These are phyloP conservation scores for Tenodera sinensis DNA, from an alignment of 2,888 invertebrate species.

Conservation along the genomic window DNA sequence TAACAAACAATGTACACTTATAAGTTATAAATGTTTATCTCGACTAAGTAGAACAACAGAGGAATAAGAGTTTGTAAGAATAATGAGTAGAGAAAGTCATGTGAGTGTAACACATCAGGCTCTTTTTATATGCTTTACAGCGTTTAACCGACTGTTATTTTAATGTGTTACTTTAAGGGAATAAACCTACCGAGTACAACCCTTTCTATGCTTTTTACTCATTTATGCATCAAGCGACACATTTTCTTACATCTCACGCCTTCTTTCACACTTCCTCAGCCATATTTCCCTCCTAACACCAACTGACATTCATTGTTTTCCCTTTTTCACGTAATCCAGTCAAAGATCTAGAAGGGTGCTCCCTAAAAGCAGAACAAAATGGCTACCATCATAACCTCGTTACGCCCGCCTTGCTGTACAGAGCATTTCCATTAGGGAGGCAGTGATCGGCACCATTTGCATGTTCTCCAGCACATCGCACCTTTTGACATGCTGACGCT, in stretches of 20 bases:
- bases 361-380: constrained; percentile 22
- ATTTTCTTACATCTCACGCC: neutral
- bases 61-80: too few species aligned
- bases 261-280: neutral
- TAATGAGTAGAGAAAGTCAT: too few species aligned
- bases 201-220: neutral
- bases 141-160: too few species aligned
- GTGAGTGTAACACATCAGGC: too few species aligned
- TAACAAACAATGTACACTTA: too few species aligned
- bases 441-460: constrained; percentile 7
- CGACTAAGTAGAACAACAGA: too few species aligned
- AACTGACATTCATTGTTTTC: neutral
- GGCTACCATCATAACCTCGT: constrained; percentile 22
- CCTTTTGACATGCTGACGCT: neutral
- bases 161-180: too few species aligned
- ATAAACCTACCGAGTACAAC: neutral
- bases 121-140: too few species aligned
- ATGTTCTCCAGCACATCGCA: neutral
- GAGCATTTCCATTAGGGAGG: constrained; percentile 21
- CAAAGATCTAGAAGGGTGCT: neutral
- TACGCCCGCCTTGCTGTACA: constrained; percentile 11
- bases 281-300: neutral
- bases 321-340: constrained; percentile 4
- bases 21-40: too few species aligned
- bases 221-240: neutral